These are phyloP conservation scores for Zygothrica quintamaculata DNA, from an alignment of 2,888 invertebrate genomes.

Conservation along the genomic window DNA sequence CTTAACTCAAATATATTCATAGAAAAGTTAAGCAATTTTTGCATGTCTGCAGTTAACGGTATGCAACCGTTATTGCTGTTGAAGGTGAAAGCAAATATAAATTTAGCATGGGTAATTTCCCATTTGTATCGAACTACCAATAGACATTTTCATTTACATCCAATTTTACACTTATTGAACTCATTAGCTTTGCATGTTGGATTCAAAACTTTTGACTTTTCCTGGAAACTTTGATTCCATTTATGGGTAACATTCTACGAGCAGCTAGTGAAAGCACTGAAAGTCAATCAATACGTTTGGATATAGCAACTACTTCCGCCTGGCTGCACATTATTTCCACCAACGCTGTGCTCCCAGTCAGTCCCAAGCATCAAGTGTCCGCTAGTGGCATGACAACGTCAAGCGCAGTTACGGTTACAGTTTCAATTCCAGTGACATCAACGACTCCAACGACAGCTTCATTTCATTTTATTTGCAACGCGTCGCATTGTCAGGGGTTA, in stretches of 20 bases:
- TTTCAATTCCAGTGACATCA: neutral
- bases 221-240: constrained; percentile 44
- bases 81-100: neutral
- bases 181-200: constrained; percentile 12
- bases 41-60: too few relatives aligned
- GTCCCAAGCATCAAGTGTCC: constrained; percentile 20
- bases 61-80: too few relatives aligned
- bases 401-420: constrained; percentile 27
- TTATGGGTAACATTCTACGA: constrained; percentile 20
- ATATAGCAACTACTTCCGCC: constrained; percentile 69
- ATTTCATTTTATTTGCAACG: constrained; percentile 63
- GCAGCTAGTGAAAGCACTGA: constrained; percentile 34
- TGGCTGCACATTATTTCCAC: constrained; percentile 64
- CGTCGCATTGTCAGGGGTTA: constrained; percentile 67
- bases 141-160: constrained; percentile 14
- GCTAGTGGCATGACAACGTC: constrained; percentile 53
- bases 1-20: too few relatives aligned
- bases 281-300: constrained; percentile 63
- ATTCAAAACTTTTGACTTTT: constrained; percentile 31
- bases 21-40: too few relatives aligned
- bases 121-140: constrained; percentile 21
- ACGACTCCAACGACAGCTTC: constrained; percentile 31
- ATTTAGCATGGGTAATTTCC: neutral
- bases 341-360: constrained; percentile 15
- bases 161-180: constrained; percentile 32